These are phyloP conservation scores for Hypena proboscidalis DNA, from an alignment of 2,888 invertebrate genomes.

Conservation along the genomic window DNA sequence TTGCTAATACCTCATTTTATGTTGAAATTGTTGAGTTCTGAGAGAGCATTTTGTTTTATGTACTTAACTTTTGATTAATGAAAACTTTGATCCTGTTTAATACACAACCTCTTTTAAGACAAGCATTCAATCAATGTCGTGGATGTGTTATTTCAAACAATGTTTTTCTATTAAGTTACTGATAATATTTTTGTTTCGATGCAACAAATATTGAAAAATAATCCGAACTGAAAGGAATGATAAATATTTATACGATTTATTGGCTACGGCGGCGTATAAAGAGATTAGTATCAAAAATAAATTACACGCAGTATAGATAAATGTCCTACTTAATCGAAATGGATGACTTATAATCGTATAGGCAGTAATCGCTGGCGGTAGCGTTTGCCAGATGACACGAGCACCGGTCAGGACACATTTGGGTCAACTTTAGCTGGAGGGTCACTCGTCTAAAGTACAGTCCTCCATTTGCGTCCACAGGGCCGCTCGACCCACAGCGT, in stretches of 20 bases:
- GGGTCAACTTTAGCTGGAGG: constrained; percentile 55
- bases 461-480: constrained; percentile 69
- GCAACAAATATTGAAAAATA: too few relatives aligned
- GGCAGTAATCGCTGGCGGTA: constrained; percentile 19
- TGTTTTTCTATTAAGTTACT: too few relatives aligned
- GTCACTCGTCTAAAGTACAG: constrained; percentile 65
- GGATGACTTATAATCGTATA: constrained; percentile 31
- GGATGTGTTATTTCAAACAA: too few relatives aligned
- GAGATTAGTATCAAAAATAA: constrained; percentile 21
- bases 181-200: too few relatives aligned
- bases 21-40: constrained; percentile 30
- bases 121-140: too few relatives aligned
- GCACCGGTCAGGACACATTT: constrained; percentile 49
- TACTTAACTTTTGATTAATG: too few relatives aligned
- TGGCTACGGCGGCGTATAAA: too few relatives aligned
- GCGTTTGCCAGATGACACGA: constrained; percentile 30
- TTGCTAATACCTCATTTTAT: constrained; percentile 24
- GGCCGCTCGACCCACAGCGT: constrained; percentile 57
- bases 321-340: constrained; percentile 14
- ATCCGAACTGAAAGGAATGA: too few relatives aligned
- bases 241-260: too few relatives aligned
- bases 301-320: constrained; percentile 14
- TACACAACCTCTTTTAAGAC: too few relatives aligned
- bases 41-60: too few relatives aligned
- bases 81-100: too few relatives aligned